Base-by-base conservation (phyloP, 2,888 invertebrate genomes). In the Boloria euphrosyne region DNA sequence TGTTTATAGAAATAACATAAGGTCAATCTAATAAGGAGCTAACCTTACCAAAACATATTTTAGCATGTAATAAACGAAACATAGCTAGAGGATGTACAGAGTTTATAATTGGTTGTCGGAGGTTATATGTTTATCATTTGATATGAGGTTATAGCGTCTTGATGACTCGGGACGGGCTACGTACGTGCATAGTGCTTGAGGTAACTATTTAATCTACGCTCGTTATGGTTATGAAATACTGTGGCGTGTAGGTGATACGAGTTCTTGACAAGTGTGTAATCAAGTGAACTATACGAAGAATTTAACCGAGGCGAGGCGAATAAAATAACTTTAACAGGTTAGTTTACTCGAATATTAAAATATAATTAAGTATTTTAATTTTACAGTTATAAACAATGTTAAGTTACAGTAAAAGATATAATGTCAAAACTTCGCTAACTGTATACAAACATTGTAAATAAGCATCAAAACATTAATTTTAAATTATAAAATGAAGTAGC, bases 81-180 rank as follows among this genome's bases (percentile, higher is more conserved):
- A 38, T 10, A 47, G 27, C 22, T 61, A 55, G 55, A 57, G 60
- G 54, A 53, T 16, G 47, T 47, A 16, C 6, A 13, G 67, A 53
- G 66, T 64, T 67, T 64, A 64, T 73, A 73, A 72, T 73, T 71
- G 70, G 68, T 67, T 72, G 65, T 64, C 66, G 69, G 54, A 67
- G 71, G 70, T 71, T 67, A 70, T 75, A 73, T 76, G 74, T 78
- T 75, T 77, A 77, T 78, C 78, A 75, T 78, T 74, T 78, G 74
- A 74, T 75, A 75, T 71, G 71, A 73, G 67, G 74, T 74, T 74
- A 75, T 77, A 75, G 75, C 78, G 73, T 65, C 73, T 70, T 71
- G 66, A 72, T 69, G 71, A 71, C 72, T 67, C 55, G 67, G 71
- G 69, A 65, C 66, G 66, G 62, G 66, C 67, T 59, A 31, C 60